Conservation (phyloP, 2,797 vertebrate genomes). For the Sphaeramia orbicularis region DNA sequence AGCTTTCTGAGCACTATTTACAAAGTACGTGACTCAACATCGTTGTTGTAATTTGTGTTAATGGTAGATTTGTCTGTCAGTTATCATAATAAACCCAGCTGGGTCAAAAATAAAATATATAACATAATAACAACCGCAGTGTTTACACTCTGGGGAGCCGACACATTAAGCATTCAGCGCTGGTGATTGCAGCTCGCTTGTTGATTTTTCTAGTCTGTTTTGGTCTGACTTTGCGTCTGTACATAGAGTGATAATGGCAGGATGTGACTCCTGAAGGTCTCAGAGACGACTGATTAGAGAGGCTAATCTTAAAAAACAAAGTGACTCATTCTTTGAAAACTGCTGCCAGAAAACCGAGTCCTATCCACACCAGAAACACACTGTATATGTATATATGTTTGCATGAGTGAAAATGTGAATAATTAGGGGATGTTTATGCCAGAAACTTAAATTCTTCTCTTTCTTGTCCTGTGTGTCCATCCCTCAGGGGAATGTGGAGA, state of each 20-base stretch:
- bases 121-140: slow-evolving; percentile 36
- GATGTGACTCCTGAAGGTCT: slow-evolving; percentile 51
- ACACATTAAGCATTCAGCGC: slow-evolving; percentile 49
- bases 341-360: slow-evolving; percentile 21
- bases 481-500: slow-evolving; percentile 83
- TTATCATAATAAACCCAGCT: slow-evolving; percentile 24
- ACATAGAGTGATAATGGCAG: slow-evolving; percentile 45
- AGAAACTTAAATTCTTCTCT: not conserved
- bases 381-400: slow-evolving; percentile 5
- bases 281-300: slow-evolving; percentile 46
- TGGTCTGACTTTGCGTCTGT: slow-evolving; percentile 48
- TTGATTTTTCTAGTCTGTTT: slow-evolving; percentile 52
- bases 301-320: slow-evolving; percentile 49
- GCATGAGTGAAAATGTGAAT: slow-evolving; percentile 8
- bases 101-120: slow-evolving; percentile 13
- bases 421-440: not conserved
- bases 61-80: slow-evolving; percentile 15
- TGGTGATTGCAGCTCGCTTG: slow-evolving; percentile 36
- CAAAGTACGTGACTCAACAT: slow-evolving; percentile 1
- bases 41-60: slow-evolving; percentile 6
- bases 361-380: not conserved
- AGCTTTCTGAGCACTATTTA: slow-evolving; percentile 1
- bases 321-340: slow-evolving; percentile 30
- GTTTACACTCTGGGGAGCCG: slow-evolving; percentile 48
- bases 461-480: not conserved